A percentile compares a stretch with the other conserved stretches of the same genome.
Evolutionary conservation across 2,888 invertebrate genomes (phyloP).

Genomic region (Helobdella robusta): DNA sequence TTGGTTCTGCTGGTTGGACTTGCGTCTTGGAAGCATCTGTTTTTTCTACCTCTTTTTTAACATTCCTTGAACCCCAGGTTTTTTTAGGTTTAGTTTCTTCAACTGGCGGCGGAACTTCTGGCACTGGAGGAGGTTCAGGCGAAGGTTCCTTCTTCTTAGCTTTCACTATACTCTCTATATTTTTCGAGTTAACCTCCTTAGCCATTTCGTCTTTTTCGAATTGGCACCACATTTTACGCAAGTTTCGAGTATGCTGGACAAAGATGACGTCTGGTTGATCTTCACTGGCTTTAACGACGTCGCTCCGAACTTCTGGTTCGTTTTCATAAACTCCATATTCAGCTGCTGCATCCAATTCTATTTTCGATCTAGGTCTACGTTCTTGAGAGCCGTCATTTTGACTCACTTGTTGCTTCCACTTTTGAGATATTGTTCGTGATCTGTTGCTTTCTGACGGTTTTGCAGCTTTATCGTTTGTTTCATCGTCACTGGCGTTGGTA

Average conservation of each 20-base stretch:
- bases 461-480: background rate
- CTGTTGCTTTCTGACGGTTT: background rate
- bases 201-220: conserved; percentile 27
- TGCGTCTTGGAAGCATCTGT: conserved; percentile 2
- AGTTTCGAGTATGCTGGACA: conserved; percentile 28
- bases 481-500: background rate
- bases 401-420: conserved; percentile 21
- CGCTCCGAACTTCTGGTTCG: conserved; percentile 26
- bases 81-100: conserved; percentile 21
- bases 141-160: conserved; percentile 24
- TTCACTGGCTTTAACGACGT: conserved; percentile 25
- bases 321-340: conserved; percentile 28
- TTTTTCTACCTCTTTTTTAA: conserved; percentile 10
- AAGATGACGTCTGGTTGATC: conserved; percentile 29
- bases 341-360: conserved; percentile 24
- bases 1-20: background rate
- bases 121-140: conserved; percentile 25
- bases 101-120: conserved; percentile 8
- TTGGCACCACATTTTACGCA: conserved; percentile 29
- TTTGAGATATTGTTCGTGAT: conserved; percentile 14
- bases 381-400: background rate
- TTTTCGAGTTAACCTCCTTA: conserved; percentile 21
- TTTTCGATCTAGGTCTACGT: background rate
- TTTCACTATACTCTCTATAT: conserved; percentile 21
- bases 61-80: conserved; percentile 15